Evolutionary conservation across 1,140 invertebrate genomes (phyloP).

Genomic region (Orchestia grillus): DNA sequence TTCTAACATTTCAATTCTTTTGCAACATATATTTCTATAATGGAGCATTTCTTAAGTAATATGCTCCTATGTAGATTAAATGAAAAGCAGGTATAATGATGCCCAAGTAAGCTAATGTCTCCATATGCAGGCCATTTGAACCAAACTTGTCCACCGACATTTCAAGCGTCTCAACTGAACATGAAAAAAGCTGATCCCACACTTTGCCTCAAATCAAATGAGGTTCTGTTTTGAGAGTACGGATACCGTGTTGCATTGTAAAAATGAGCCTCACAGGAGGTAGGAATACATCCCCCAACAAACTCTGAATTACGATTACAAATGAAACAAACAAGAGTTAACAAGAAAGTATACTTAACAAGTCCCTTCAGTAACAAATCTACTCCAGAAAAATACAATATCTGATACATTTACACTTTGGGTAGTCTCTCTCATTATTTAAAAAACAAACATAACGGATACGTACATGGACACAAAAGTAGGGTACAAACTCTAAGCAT

Average conservation of each 20-base stretch:
- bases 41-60: too few species aligned
- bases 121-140: too few species aligned
- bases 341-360: not conserved
- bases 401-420: not conserved
- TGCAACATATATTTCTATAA: too few species aligned
- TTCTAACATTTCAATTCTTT: too few species aligned
- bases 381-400: not conserved
- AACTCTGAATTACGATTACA: not conserved
- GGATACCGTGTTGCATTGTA: not conserved
- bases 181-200: too few species aligned
- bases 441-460: not conserved
- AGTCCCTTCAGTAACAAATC: not conserved
- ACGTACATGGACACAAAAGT: not conserved
- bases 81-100: too few species aligned
- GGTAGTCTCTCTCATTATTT: not conserved
- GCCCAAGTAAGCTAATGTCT: too few species aligned
- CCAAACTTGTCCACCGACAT: too few species aligned
- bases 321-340: not conserved
- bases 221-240: not conserved
- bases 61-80: too few species aligned
- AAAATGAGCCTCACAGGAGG: not conserved
- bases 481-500: not conserved
- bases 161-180: too few species aligned
- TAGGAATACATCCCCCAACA: not conserved
- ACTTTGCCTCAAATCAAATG: too few species aligned